phyloP scores from a whole-genome alignment of 2,797 vertebrate genomes.

The Clarias platycephalus region DNA sequence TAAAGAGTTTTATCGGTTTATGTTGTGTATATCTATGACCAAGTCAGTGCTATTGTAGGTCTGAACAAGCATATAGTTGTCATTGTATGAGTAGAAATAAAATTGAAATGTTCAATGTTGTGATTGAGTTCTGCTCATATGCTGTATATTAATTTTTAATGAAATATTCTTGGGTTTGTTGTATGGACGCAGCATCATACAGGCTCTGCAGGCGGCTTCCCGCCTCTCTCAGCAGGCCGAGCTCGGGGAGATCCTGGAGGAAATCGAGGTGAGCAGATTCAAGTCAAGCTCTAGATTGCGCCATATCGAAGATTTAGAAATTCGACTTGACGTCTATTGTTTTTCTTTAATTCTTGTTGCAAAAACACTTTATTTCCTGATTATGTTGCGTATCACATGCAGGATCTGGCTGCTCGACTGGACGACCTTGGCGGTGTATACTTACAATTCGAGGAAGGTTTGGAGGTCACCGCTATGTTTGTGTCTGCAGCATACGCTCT shows the following conservation, averaged over 20 bases:
- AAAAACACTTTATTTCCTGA: background rate
- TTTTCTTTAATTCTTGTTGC: background rate
- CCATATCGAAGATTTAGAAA: conserved; percentile 26
- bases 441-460: conserved; percentile 97
- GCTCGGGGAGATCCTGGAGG: conserved; percentile 89
- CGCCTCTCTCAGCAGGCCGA: conserved; percentile 92
- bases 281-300: conserved; percentile 60
- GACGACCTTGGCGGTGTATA: conserved; percentile 94
- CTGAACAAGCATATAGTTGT: too few species aligned
- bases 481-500: conserved; percentile 90
- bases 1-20: too few species aligned
- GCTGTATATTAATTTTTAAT: background rate
- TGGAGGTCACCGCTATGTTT: conserved; percentile 92
- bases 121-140: too few species aligned
- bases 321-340: background rate
- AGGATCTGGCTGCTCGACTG: conserved; percentile 94
- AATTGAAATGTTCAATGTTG: too few species aligned
- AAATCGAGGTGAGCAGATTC: conserved; percentile 86
- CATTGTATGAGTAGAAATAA: too few species aligned
- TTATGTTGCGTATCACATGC: conserved; percentile 14
- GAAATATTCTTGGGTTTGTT: background rate
- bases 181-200: conserved; percentile 78
- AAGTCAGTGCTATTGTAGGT: too few species aligned
- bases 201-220: conserved; percentile 88
- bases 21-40: too few species aligned